phyloP scores from a whole-genome alignment of 1,140 invertebrate species.

The Papilio dardanus region DNA sequence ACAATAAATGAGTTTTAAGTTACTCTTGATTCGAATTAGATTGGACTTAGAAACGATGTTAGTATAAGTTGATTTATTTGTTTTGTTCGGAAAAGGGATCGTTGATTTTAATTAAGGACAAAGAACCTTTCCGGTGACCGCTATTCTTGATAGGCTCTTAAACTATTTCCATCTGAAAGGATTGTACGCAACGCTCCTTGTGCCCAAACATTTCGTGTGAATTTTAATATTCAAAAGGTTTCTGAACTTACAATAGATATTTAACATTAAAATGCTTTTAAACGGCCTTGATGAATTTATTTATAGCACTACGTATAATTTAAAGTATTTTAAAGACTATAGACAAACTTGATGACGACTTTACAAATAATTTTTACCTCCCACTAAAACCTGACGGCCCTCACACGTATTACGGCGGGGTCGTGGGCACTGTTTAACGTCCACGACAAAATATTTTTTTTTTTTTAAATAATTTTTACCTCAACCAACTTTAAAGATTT shows the following conservation, averaged over 20 bases:
- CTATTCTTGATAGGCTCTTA: slow-evolving; percentile 30
- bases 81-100: slow-evolving; percentile 1
- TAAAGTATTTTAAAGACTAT: neutral
- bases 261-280: slow-evolving; percentile 18
- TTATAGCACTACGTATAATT: neutral
- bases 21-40: too few relatives aligned
- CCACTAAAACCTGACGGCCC: too few relatives aligned
- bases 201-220: slow-evolving; percentile 1
- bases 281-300: neutral
- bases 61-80: slow-evolving; percentile 14
- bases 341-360: too few relatives aligned
- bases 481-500: too few relatives aligned
- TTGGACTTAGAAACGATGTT: neutral
- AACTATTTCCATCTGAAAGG: slow-evolving; percentile 32
- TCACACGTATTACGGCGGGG: too few relatives aligned
- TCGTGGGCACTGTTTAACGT: too few relatives aligned
- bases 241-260: slow-evolving; percentile 12
- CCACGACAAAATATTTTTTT: too few relatives aligned
- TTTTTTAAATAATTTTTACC: too few relatives aligned
- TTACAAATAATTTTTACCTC: too few relatives aligned
- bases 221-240: slow-evolving; percentile 8
- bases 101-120: slow-evolving; percentile 20
- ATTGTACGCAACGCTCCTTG: slow-evolving; percentile 8
- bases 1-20: too few relatives aligned
- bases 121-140: slow-evolving; percentile 25